phyloP scores from a whole-genome alignment of 2,113 vertebrate genomes.

The Girardinichthys multiradiatus region DNA sequence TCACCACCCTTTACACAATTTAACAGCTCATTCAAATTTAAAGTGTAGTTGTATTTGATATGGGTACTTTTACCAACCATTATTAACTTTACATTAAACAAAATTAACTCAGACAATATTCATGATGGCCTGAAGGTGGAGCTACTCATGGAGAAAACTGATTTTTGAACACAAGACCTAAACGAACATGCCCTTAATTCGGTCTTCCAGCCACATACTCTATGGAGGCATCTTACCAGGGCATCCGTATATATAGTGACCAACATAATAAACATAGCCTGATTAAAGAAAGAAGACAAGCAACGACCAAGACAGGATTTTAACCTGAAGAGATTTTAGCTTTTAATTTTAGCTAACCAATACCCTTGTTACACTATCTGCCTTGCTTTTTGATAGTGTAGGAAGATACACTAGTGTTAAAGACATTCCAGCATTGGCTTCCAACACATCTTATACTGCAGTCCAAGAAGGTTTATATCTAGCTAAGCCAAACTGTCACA shows the following conservation, averaged over 20 bases:
- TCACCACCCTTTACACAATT: neutral
- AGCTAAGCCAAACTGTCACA: too few species aligned
- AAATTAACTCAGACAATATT: neutral
- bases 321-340: too few species aligned
- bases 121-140: neutral
- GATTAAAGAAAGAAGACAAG: neutral
- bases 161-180: neutral
- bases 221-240: neutral
- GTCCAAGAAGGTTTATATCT: neutral
- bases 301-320: neutral
- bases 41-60: neutral
- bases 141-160: neutral
- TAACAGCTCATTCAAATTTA: conserved; percentile 31
- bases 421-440: too few species aligned
- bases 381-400: neutral
- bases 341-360: neutral
- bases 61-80: conserved; percentile 1
- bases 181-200: neutral
- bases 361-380: too few species aligned
- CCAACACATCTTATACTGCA: neutral
- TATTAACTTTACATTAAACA: conserved; percentile 9
- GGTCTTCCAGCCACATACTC: neutral
- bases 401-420: neutral
- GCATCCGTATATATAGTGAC: neutral
- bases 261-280: neutral